Conservation (phyloP, 2,888 invertebrate species). For the Sycophila texana region DNA sequence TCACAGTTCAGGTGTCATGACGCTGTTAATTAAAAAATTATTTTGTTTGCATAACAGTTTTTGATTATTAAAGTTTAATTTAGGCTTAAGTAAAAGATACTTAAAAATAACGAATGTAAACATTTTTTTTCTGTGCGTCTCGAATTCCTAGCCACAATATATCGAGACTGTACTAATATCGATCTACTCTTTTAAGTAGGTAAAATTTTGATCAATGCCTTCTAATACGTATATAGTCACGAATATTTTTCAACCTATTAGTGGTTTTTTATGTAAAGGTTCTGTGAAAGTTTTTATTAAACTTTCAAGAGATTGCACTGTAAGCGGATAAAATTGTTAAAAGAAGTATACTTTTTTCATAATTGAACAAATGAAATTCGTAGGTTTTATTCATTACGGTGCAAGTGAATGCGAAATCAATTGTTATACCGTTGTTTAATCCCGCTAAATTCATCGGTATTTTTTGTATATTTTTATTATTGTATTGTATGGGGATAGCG, state of each 20-base stretch:
- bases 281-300: constrained; percentile 25
- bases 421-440: constrained; percentile 34
- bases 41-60: background rate
- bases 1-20: background rate
- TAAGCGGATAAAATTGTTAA: constrained; percentile 30
- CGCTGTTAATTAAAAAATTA: background rate
- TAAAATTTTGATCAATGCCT: background rate
- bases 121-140: background rate
- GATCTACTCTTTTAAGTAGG: constrained; percentile 8
- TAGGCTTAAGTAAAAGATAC: too few species aligned
- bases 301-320: constrained; percentile 28
- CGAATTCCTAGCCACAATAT: constrained; percentile 36
- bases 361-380: constrained; percentile 47
- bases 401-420: constrained; percentile 21
- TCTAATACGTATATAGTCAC: background rate
- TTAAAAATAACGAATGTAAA: too few species aligned
- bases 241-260: constrained; percentile 30
- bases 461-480: constrained; percentile 26
- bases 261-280: constrained; percentile 29
- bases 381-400: constrained; percentile 31
- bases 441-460: constrained; percentile 1
- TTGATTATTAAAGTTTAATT: background rate
- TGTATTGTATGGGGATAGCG: constrained; percentile 18
- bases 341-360: constrained; percentile 37
- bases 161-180: constrained; percentile 12